Base-by-base conservation (phyloP, 2,797 vertebrate genomes). In the Rhinichthys osculus region DNA sequence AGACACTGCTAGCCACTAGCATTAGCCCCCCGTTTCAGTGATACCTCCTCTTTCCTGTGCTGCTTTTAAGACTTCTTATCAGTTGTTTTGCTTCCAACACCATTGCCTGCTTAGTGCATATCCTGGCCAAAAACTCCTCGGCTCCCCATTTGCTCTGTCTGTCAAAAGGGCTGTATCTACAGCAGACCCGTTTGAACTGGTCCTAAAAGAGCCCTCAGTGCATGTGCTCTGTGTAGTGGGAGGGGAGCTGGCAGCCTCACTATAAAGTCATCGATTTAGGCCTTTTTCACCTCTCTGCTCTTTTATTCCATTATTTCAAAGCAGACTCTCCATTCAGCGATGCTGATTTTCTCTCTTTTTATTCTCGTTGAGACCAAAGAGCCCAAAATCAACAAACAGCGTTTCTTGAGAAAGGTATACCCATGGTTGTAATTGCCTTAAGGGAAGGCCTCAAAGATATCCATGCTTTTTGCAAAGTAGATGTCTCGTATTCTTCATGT, bases 181-280 rank as follows among this genome's bases (percentile, higher is more conserved):
- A 78, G 84, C 82, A 88, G 86, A 87, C 50, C 13, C 38, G 42
- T 89, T 88, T 90, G 84, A 89, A 90, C 86, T 76, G 70, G 47
- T 66, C 79, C 83, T 90, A 47, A 89, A 85, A 89, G 79, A 66
- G 78, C 74, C 54, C 84, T 88, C n/a, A 64, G 81, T 89, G 80
- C 74, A 72, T 76, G 84, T 85, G 85, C 81, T 70, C 85, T 86
- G 81, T 87, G 83, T 79, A 76, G 87, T 81, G 79, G 83, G 84
- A 88, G 90, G 71, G 77, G 78, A 82, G 71, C 83, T 89, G 87
- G 86, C 87, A 86, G 78, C 72, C 70, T 82, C 77, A 86, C 87
- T 89, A 90, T 88, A 88, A 90, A 88, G 83, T 89, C 79, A 90
- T 89, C 70, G 67, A 89, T 90, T 88, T 85, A 82, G 78, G 40